Base-by-base conservation (phyloP, 2,888 invertebrate species). In the Bibio marci region DNA sequence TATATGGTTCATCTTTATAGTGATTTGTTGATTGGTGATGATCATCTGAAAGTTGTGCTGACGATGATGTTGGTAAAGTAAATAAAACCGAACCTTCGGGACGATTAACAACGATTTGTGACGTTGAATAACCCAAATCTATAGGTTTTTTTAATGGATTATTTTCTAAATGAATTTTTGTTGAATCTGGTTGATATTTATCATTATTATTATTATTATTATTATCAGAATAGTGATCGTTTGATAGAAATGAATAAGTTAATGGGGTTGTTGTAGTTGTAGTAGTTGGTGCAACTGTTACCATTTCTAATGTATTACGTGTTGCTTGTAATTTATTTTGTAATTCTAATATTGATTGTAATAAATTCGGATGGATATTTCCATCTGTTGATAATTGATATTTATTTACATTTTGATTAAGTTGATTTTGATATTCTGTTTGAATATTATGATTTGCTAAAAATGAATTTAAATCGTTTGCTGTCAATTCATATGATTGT, bases 381-480 rank as follows among this genome's bases (percentile, higher is more conserved):
- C 45, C 47, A 44, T 48, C 37, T 11, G 42, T 15, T 3, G 46
- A 44, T 11, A 46, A 32, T 11, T 30, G 12, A 8, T 40, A 30
- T 36, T 44, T 47, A 11, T 43, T 37, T 35, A 30, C 30, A 19
- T 32, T 15, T 42, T 51, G 48, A 12, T 57, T 35, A 26, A 12
- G 17, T 25, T 25, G 19, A 17, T 11, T 10, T 36, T 58, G 51
- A 32, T 54, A 53, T 17, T 56, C 55, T 40, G 56, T 51, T 44
- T 57, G 57, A 6, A 62, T 55, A 42, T 62, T 58, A 18, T 60
- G 62, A 39, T 59, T 57, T 0, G 61, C 58, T 26, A 62, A 41
- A 33, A 61, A 61, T 3, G 61, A 59, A 46, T 62, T 62, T 26
- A 62, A 38, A 30, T 62, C 59, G 47, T 62, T 60, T 0, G 62